Evolutionary conservation across 2,797 vertebrate species (phyloP).

Genomic region (Perdix hodgsoniae): DNA sequence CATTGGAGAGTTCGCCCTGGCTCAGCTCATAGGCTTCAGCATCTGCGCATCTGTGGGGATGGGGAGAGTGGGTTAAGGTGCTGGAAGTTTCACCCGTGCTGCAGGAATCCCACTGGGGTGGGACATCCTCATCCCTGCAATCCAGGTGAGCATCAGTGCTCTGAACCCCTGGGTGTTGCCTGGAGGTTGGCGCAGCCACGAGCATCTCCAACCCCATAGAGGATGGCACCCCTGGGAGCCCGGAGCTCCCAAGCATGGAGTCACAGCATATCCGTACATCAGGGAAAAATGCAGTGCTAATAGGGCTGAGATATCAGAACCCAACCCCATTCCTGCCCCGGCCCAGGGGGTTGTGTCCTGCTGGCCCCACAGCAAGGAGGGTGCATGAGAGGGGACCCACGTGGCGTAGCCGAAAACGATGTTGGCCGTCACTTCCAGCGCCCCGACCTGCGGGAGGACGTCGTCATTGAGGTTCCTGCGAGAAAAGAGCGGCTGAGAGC

Average conservation of each 20-base stretch:
- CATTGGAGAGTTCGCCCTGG: slow-evolving; percentile 84
- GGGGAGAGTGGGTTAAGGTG: rapidly evolving
- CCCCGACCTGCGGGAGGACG: slow-evolving; percentile 83
- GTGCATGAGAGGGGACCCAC: slow-evolving; percentile 73
- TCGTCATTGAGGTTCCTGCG: slow-evolving; percentile 87
- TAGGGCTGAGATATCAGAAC: rapidly evolving
- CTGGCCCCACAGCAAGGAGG: not conserved
- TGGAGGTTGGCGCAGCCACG: rapidly evolving
- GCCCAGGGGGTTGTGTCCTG: not conserved
- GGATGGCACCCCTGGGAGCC: not conserved
- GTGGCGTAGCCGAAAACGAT: slow-evolving; percentile 92
- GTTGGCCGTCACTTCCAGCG: slow-evolving; percentile 88
- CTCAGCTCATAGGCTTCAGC: slow-evolving; percentile 90
- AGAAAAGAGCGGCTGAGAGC: not conserved
- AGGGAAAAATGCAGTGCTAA: not conserved
- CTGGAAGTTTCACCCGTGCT: too few relatives aligned
- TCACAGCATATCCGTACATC: not conserved
- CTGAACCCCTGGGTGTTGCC: not conserved
- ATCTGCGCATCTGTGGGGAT: slow-evolving; percentile 80
- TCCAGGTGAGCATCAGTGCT: not conserved
- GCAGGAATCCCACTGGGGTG: not conserved
- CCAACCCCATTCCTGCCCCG: rapidly evolving
- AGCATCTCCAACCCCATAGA: not conserved
- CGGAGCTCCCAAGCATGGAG: not conserved
- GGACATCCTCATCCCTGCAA: not conserved